Conservation (phyloP, 2,113 vertebrate genomes). For the Hippocampus barbouri region DNA sequence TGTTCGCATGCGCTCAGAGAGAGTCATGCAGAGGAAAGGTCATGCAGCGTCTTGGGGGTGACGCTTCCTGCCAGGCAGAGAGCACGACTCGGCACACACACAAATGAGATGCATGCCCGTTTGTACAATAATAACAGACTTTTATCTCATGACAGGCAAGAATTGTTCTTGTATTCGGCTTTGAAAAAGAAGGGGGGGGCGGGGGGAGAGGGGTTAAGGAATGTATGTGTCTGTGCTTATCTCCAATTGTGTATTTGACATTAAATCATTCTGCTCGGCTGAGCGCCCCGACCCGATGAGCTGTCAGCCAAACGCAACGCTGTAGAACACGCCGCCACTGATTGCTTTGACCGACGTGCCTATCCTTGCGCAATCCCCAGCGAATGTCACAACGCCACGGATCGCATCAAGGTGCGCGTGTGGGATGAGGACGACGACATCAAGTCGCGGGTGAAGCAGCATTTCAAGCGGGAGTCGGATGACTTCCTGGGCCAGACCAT, state of each 20-base stretch:
- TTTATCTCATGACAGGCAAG: slow-evolving; percentile 8
- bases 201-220: background rate
- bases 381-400: slow-evolving; percentile 96
- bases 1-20: background rate
- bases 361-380: slow-evolving; percentile 62
- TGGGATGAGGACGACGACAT: slow-evolving; percentile 99
- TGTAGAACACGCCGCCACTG: slow-evolving; percentile 18
- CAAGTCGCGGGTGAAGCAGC: slow-evolving; percentile 95
- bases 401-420: slow-evolving; percentile 95
- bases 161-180: slow-evolving; percentile 18
- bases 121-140: background rate
- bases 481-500: slow-evolving; percentile 97
- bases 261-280: slow-evolving; percentile 27
- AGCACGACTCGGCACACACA: background rate
- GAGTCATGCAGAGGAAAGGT: slow-evolving; percentile 34
- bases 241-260: slow-evolving; percentile 19
- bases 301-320: slow-evolving; percentile 24
- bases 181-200: background rate
- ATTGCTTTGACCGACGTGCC: slow-evolving; percentile 23
- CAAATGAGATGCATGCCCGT: background rate
- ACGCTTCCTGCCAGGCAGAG: slow-evolving; percentile 16
- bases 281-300: slow-evolving; percentile 19
- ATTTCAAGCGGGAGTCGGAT: slow-evolving; percentile 97
- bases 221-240: slow-evolving; percentile 11
- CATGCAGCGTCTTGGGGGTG: slow-evolving; percentile 17